Base-by-base conservation (phyloP, 2,113 vertebrate genomes). In the Anolis carolinensis region DNA sequence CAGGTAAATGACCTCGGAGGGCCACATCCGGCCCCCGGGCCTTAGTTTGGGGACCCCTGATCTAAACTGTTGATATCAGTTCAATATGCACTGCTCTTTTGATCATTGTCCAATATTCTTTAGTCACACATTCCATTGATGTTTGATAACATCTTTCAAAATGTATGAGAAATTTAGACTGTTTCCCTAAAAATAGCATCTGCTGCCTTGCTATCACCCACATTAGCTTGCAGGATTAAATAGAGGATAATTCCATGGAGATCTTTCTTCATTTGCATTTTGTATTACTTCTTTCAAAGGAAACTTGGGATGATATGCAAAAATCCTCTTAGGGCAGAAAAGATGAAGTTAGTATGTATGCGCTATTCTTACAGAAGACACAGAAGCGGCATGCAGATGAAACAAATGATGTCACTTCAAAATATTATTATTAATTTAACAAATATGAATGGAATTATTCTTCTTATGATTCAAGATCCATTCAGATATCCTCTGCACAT, bases 251-350 rank as follows among this genome's bases (percentile, higher is more conserved):
- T 67, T 91, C 89, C 89, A 88, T 2, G 30, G 88, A 92, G 90
- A 90, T 50, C 32, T 89, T 27, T 89, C 83, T 81, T 50, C 59
- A 85, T 92, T 90, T 90, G 87, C 89, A 90, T 92, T 92, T 90
- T 48, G 86, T 84, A 65, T 65, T 87, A 86, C 87, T 91, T 84
- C 55, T 87, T 84, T 39, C 32, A 86, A 89, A 63, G 39, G 67
- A 87, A 92, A 91, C 89, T 85, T 50, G 81, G 82, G 55, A 78
- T 90, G 72, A 63, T 39, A 87, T 86, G 83, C 55, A 83, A 50
- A 90, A 85, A 87, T 27, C 34, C 18, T 76, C 78, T 0, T 1
- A 89, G 68, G 65, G 82, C 79, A 79, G 76, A 68, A 23, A 90
- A 34, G 30, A 50, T 80, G 18, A 88, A 82, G 23, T 82, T 50